A percentile compares a stretch with the other conserved stretches of the same genome.
phyloP scores from a whole-genome alignment of 92 coral and sea anemone species.

The Montipora capitata region DNA sequence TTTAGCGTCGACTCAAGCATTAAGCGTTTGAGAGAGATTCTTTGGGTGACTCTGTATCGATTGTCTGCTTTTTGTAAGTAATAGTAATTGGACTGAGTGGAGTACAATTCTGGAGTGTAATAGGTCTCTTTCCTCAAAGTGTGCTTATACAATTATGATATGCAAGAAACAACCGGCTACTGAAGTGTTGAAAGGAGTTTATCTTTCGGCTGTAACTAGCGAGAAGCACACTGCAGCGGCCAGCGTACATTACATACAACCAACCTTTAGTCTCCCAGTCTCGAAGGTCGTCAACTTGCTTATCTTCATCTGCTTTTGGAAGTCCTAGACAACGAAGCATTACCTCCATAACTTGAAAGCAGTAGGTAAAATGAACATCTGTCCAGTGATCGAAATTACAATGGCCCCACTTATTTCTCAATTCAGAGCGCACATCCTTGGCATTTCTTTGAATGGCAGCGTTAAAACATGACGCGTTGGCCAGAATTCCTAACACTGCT shows the following conservation, averaged over 20 bases:
- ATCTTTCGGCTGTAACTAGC: no score
- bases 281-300: slow-evolving; percentile 52
- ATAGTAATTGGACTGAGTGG: no score
- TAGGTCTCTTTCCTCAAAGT: no score
- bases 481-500: slow-evolving; percentile 83
- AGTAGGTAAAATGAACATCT: slow-evolving; percentile 40
- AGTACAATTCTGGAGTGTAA: no score
- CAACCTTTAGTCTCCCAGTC: slow-evolving; percentile 90
- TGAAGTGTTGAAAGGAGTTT: no score
- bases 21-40: no score
- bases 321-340: slow-evolving; percentile 66
- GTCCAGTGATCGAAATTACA: slow-evolving; percentile 88
- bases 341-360: slow-evolving; percentile 88
- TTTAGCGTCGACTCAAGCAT: no score
- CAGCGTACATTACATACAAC: not conserved
- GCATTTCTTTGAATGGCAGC: slow-evolving; percentile 63
- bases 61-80: no score
- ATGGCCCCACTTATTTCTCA: slow-evolving; percentile 93
- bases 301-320: slow-evolving; percentile 68
- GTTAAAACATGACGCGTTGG: slow-evolving; percentile 66
- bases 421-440: slow-evolving; percentile 73
- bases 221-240: no score
- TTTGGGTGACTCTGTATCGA: no score
- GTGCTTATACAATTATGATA: no score
- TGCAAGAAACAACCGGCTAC: no score